Evolutionary conservation across 92 coral and sea anemone species (phyloP).

Genomic region (Paragorgia papillata): DNA sequence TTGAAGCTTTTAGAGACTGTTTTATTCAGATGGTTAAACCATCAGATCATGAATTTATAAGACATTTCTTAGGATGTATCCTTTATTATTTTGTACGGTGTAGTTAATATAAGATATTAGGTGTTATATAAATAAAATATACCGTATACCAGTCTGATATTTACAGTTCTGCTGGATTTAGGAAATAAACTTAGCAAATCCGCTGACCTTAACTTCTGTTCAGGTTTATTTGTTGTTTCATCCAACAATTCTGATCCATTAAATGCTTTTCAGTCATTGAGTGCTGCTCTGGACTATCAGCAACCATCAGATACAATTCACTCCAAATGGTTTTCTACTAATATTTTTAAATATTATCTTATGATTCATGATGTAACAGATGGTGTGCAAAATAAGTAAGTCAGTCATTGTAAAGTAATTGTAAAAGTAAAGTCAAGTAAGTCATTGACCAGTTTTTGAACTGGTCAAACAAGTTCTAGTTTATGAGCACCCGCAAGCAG

Average conservation of each 20-base stretch:
- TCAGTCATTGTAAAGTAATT: not conserved
- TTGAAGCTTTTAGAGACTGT: constrained; percentile 96
- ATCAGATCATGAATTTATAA: constrained; percentile 94
- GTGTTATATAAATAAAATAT: not conserved
- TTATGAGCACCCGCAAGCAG: too few relatives aligned
- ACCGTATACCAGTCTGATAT: too few relatives aligned
- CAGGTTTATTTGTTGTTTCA: constrained; percentile 95
- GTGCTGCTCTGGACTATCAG: constrained; percentile 82
- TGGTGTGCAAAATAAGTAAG: constrained; percentile 98
- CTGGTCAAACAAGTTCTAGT: too few relatives aligned
- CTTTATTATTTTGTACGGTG: constrained; percentile 40
- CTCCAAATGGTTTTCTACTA: constrained; percentile 86
- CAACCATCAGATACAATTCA: constrained; percentile 88
- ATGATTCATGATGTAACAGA: constrained; percentile 83
- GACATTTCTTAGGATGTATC: constrained; percentile 97
- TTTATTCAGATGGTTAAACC: constrained; percentile 93
- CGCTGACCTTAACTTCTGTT: constrained; percentile 15
- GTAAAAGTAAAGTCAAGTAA: too few relatives aligned
- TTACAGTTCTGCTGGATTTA: too few relatives aligned
- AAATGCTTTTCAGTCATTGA: constrained; percentile 97
- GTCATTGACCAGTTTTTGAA: too few relatives aligned
- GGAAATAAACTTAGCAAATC: too few relatives aligned
- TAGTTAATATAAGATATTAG: not conserved
- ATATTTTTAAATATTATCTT: constrained; percentile 83
- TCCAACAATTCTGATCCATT: constrained; percentile 86